Percentiles rank a stretch among this genome's conserved stretches.
Evolutionary conservation across 2,113 vertebrate species (phyloP).

Genomic region (Labeo catla): DNA sequence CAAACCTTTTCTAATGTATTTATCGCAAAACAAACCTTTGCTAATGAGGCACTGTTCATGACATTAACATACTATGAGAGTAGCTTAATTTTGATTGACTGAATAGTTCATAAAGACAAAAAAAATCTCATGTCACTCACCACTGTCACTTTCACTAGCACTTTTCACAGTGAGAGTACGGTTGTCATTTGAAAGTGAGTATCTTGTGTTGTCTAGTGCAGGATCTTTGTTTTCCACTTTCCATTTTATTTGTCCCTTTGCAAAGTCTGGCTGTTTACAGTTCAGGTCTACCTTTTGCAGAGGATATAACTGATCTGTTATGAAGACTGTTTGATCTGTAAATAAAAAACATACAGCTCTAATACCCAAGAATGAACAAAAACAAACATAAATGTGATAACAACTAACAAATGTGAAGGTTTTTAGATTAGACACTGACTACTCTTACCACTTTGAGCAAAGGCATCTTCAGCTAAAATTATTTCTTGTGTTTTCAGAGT

Average conservation of each 20-base stretch:
- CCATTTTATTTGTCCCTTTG: conserved; percentile 48
- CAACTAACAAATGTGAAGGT: neutral
- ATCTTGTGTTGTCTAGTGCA: neutral
- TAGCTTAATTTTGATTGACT: neutral
- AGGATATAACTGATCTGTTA: conserved; percentile 30
- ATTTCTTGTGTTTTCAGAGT: neutral
- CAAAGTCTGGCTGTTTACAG: neutral
- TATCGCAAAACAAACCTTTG: neutral
- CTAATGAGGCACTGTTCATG: neutral
- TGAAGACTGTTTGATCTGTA: neutral
- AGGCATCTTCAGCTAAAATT: neutral
- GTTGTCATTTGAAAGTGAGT: rapidly evolving
- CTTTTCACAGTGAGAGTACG: conserved; percentile 49
- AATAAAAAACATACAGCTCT: neutral
- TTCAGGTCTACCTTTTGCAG: conserved; percentile 29
- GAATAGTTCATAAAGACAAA: neutral
- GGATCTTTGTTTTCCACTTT: conserved; percentile 43
- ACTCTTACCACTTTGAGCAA: conserved; percentile 35
- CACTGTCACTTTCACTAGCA: conserved; percentile 51
- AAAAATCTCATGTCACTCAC: conserved; percentile 56
- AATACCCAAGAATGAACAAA: neutral
- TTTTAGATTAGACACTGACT: neutral
- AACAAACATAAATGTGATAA: neutral
- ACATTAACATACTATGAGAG: neutral
- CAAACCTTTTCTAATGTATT: neutral